Evolutionary conservation across 2,888 invertebrate species (phyloP).

Genomic region (Drosophila diplacantha): DNA sequence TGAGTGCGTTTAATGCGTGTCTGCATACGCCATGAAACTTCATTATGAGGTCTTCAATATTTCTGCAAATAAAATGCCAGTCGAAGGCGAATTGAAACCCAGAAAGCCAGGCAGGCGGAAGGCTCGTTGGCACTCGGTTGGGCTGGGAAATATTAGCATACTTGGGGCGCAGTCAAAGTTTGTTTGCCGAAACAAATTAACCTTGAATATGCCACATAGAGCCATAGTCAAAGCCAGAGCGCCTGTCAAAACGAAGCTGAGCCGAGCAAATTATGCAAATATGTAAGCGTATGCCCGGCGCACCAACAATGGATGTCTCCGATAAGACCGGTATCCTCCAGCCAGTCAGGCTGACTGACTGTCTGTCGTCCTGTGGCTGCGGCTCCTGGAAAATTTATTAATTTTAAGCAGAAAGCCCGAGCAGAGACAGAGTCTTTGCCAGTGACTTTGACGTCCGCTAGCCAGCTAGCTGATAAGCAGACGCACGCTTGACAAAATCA

Average conservation of each 20-base stretch:
- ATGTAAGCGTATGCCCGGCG: conserved; percentile 25
- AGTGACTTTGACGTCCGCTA: conserved; percentile 48
- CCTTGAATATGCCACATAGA: conserved; percentile 55
- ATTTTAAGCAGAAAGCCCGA: conserved; percentile 46
- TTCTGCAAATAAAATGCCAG: conserved; percentile 44
- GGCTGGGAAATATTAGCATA: conserved; percentile 59
- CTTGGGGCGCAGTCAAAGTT: conserved; percentile 50
- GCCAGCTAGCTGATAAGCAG: conserved; percentile 48
- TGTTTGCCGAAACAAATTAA: conserved; percentile 64
- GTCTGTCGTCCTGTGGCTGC: conserved; percentile 25
- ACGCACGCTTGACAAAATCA: conserved; percentile 56
- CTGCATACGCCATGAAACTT: conserved; percentile 55
- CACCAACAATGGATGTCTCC: conserved; percentile 48
- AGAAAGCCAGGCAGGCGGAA: conserved; percentile 13
- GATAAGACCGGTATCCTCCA: conserved; percentile 22
- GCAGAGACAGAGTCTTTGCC: neutral
- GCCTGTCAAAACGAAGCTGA: conserved; percentile 28
- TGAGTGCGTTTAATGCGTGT: conserved; percentile 41
- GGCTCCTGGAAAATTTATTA: conserved; percentile 51
- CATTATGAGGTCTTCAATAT: conserved; percentile 57
- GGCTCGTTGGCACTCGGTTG: conserved; percentile 2
- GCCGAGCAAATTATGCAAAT: conserved; percentile 66
- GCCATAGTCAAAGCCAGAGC: conserved; percentile 8
- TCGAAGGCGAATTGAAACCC: conserved; percentile 42
- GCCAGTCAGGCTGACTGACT: conserved; percentile 16